Evolutionary conservation across 2,888 invertebrate genomes (phyloP).

Genomic region (Hermaeophaga mercurialis): DNA sequence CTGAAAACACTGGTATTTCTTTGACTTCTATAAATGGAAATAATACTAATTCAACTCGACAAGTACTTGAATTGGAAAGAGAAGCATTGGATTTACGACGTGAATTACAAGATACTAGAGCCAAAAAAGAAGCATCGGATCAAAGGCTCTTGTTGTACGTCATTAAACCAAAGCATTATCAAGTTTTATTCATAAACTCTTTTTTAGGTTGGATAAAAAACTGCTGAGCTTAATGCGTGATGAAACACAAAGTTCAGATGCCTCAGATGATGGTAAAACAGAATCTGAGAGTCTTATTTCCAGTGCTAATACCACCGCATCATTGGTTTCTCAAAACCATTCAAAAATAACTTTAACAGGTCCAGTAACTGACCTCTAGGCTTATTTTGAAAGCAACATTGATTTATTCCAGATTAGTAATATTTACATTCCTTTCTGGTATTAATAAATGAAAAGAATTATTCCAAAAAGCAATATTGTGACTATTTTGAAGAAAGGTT

Average conservation of each 20-base stretch:
- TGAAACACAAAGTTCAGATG: constrained; percentile 47
- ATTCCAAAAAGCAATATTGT: no score
- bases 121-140: constrained; percentile 64
- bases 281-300: constrained; percentile 48
- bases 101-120: constrained; percentile 64
- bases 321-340: constrained; percentile 36
- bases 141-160: constrained; percentile 65
- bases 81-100: constrained; percentile 61
- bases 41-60: constrained; percentile 50
- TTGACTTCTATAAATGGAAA: constrained; percentile 35
- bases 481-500: no score
- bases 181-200: background rate
- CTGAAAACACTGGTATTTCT: constrained; percentile 10
- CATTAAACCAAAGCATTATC: background rate
- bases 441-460: no score
- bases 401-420: no score
- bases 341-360: constrained; percentile 63
- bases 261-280: constrained; percentile 53
- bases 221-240: constrained; percentile 60
- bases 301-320: constrained; percentile 46
- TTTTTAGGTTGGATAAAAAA: constrained; percentile 63
- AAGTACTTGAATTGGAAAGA: constrained; percentile 58
- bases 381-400: no score
- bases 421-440: no score
- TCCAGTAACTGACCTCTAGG: constrained; percentile 63